A percentile compares a stretch with the other conserved stretches of the same genome.
Conservation (phyloP, 1,140 invertebrate species). For the Cydia pomonella region DNA sequence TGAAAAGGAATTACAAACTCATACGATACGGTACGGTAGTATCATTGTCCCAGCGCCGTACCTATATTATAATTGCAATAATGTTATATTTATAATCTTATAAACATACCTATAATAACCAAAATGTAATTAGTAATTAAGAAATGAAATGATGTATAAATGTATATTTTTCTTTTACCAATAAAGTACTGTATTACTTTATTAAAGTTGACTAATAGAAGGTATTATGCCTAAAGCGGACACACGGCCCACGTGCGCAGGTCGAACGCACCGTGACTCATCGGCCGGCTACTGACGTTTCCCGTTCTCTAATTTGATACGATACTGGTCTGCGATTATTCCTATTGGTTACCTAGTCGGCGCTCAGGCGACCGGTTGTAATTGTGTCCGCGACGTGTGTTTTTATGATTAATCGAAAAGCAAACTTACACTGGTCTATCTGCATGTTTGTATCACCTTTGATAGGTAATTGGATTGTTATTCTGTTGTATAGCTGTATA, state of each 20-base stretch:
- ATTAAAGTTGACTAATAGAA: not conserved
- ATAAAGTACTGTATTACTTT: too few species aligned
- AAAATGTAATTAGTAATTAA: too few species aligned
- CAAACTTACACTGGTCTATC: not conserved
- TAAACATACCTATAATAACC: too few species aligned
- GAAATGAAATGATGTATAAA: too few species aligned
- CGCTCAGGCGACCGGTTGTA: not conserved
- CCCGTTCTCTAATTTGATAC: slow-evolving; percentile 34
- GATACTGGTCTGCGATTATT: not conserved
- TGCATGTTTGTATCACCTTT: not conserved
- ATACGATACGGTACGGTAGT: too few species aligned
- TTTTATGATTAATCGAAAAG: not conserved
- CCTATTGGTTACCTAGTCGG: not conserved
- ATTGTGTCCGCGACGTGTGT: not conserved
- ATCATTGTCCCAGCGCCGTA: too few species aligned
- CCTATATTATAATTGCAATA: too few species aligned
- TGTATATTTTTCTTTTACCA: too few species aligned
- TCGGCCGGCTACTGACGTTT: slow-evolving; percentile 36
- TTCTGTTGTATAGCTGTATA: not conserved
- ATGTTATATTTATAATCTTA: too few species aligned
- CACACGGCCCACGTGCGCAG: slow-evolving; percentile 42
- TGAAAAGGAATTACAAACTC: not conserved
- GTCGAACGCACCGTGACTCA: slow-evolving; percentile 45
- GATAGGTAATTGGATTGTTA: not conserved
- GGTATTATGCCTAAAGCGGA: slow-evolving; percentile 37